These are phyloP conservation scores for Pampus argenteus DNA, from an alignment of 2,797 vertebrate genomes.

Conservation along the genomic window DNA sequence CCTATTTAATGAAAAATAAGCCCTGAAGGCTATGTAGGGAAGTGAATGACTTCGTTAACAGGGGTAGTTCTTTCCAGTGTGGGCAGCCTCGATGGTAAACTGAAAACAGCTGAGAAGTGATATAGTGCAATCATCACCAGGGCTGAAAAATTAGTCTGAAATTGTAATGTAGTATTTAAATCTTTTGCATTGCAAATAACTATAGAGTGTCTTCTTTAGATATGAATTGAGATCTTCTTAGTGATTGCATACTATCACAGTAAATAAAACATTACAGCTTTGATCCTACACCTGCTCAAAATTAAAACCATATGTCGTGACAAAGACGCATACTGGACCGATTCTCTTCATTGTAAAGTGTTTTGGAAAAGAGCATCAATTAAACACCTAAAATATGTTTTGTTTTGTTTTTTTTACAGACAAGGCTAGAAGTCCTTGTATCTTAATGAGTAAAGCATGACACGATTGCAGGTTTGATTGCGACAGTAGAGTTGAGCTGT, in stretches of 20 bases:
- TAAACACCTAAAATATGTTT: slow-evolving; percentile 2
- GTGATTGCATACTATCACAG: neutral
- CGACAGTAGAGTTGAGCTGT: neutral
- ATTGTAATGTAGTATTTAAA: slow-evolving; percentile 26
- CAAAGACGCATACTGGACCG: neutral
- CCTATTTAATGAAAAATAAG: slow-evolving; percentile 59
- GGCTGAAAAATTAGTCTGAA: slow-evolving; percentile 44
- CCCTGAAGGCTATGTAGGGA: slow-evolving; percentile 44
- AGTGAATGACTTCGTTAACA: slow-evolving; percentile 49
- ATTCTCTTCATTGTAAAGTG: neutral
- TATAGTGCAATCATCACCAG: slow-evolving; percentile 41
- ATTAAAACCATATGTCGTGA: slow-evolving; percentile 19
- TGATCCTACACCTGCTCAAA: slow-evolving; percentile 9
- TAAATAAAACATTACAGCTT: slow-evolving; percentile 10
- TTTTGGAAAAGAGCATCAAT: slow-evolving; percentile 2
- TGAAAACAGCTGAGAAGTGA: slow-evolving; percentile 60
- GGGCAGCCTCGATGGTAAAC: slow-evolving; percentile 48
- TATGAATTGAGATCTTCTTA: neutral
- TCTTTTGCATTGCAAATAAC: slow-evolving; percentile 3
- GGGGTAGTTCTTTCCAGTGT: slow-evolving; percentile 14
- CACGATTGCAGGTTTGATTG: neutral
- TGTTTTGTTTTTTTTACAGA: neutral
- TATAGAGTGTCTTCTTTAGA: slow-evolving; percentile 11
- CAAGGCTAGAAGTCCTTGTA: neutral
- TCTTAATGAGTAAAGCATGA: neutral